These are phyloP conservation scores for Cheirogaleus medius DNA, from an alignment of 2,113 vertebrate species.

Conservation along the genomic window DNA sequence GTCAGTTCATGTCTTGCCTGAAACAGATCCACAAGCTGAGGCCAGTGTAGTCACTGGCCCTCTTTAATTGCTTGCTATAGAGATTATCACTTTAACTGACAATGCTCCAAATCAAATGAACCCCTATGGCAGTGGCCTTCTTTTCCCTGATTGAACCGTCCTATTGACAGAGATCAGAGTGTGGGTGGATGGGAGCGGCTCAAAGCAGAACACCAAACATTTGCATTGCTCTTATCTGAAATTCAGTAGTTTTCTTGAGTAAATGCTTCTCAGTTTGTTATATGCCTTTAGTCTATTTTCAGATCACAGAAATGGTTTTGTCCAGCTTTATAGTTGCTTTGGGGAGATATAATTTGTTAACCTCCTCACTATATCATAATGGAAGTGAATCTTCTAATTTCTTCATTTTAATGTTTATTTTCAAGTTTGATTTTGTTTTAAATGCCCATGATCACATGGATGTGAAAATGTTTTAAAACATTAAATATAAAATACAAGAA, in stretches of 20 bases:
- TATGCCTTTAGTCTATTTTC: not conserved
- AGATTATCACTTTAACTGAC: too few relatives aligned
- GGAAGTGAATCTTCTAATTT: not conserved
- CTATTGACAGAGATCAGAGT: not conserved
- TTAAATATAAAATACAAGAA: conserved; percentile 38
- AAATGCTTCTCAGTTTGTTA: not conserved
- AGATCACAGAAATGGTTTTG: not conserved
- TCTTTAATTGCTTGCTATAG: too few relatives aligned
- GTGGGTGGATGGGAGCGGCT: not conserved
- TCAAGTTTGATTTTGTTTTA: conserved; percentile 39
- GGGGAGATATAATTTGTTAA: not conserved
- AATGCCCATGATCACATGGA: not conserved
- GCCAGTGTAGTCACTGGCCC: too few relatives aligned
- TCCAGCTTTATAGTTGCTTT: conserved; percentile 23
- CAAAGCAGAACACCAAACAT: not conserved
- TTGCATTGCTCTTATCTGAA: not conserved
- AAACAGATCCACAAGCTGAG: too few relatives aligned
- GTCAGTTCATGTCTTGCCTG: too few relatives aligned
- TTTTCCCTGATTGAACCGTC: not conserved
- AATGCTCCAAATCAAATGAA: too few relatives aligned
- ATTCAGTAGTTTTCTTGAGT: conserved; percentile 4
- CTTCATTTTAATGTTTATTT: conserved; percentile 42
- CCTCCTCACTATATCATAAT: not conserved
- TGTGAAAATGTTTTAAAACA: conserved; percentile 17
- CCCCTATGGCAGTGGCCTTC: not conserved